Percentiles rank a stretch among this genome's conserved stretches.
These are phyloP conservation scores for Napeogenes sylphis DNA, from an alignment of 2,888 invertebrate genomes.

Conservation along the genomic window DNA sequence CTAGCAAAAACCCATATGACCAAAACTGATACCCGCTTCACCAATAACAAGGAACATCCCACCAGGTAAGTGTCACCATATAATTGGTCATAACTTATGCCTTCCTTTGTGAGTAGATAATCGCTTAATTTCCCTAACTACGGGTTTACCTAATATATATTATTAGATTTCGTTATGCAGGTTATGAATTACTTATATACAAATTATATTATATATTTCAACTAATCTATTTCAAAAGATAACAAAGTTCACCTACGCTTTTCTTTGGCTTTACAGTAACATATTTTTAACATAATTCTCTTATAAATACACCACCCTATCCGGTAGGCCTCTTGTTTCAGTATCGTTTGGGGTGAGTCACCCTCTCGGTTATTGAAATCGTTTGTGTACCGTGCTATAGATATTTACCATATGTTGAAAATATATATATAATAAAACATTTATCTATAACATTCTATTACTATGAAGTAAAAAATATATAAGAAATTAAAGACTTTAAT, in stretches of 20 bases:
- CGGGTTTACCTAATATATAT: too few relatives aligned
- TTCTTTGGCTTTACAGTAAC: neutral
- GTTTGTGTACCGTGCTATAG: slow-evolving; percentile 10
- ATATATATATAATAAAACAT: slow-evolving; percentile 9
- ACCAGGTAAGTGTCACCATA: slow-evolving; percentile 16
- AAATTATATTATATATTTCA: too few relatives aligned
- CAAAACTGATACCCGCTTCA: slow-evolving; percentile 44
- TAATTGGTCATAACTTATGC: slow-evolving; percentile 17
- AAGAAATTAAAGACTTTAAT: neutral
- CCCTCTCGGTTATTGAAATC: slow-evolving; percentile 24
- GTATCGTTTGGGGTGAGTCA: slow-evolving; percentile 51
- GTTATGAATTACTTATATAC: too few relatives aligned
- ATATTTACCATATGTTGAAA: slow-evolving; percentile 12
- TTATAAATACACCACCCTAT: slow-evolving; percentile 29
- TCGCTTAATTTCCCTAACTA: too few relatives aligned
- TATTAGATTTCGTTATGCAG: too few relatives aligned
- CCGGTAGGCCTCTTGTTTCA: slow-evolving; percentile 55
- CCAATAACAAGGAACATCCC: slow-evolving; percentile 26
- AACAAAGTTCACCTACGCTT: too few relatives aligned
- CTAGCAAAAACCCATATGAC: slow-evolving; percentile 48
- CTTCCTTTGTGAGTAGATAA: neutral
- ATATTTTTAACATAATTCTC: slow-evolving; percentile 6
- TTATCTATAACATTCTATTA: slow-evolving; percentile 7
- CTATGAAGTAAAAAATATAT: neutral
- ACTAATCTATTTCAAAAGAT: too few relatives aligned